Percentiles rank a stretch among this genome's conserved stretches.
phyloP scores from a whole-genome alignment of 1,140 invertebrate genomes.

The Melitaea cinxia region DNA sequence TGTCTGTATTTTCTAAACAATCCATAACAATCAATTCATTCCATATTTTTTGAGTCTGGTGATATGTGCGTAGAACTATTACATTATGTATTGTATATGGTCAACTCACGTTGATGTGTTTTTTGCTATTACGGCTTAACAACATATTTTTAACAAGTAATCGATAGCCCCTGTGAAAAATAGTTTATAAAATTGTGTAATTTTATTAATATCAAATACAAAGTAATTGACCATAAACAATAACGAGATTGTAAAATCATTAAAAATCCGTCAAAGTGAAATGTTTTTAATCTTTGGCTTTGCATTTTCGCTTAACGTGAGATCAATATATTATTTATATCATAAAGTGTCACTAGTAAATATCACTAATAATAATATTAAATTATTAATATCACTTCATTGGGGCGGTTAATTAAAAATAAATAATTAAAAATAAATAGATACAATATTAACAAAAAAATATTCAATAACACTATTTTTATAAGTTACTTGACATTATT shows the following conservation, averaged over 20 bases:
- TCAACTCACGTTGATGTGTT: background rate
- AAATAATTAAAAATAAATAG: background rate
- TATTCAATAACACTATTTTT: background rate
- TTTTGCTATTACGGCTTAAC: background rate
- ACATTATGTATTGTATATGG: background rate
- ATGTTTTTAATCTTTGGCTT: background rate
- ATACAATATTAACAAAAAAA: background rate
- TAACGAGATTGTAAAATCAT: background rate
- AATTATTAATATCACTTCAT: slow-evolving; percentile 17
- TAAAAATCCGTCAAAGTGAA: background rate
- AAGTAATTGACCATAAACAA: background rate
- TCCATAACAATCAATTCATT: background rate
- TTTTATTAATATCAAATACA: background rate
- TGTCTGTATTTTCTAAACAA: background rate
- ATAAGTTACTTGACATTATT: slow-evolving; percentile 9
- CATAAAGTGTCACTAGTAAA: slow-evolving; percentile 11
- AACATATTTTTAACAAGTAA: background rate
- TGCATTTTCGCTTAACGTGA: background rate
- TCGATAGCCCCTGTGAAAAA: no score
- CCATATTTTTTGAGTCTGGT: slow-evolving; percentile 10
- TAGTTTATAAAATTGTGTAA: no score
- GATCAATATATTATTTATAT: background rate
- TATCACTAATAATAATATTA: slow-evolving; percentile 23
- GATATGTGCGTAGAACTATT: slow-evolving; percentile 19
- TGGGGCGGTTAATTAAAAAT: slow-evolving; percentile 20